These are phyloP conservation scores for Callinectes sapidus DNA, from an alignment of 2,888 invertebrate species.

Conservation along the genomic window DNA sequence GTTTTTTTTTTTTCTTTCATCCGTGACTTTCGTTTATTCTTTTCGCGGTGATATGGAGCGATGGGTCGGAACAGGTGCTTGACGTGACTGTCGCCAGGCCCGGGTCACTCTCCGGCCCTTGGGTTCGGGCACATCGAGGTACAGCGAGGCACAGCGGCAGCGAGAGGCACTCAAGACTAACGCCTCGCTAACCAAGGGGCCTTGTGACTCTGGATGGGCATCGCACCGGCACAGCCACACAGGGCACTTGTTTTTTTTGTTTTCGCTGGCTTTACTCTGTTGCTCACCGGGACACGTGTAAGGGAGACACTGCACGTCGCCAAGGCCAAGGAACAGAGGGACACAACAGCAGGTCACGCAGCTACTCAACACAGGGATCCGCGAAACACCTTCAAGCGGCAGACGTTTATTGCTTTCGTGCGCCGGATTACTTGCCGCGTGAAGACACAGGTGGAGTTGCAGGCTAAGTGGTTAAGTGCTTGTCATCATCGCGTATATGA, in stretches of 20 bases:
- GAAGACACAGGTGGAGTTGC: background rate
- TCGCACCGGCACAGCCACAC: background rate
- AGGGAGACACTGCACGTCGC: background rate
- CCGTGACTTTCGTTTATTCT: constrained; percentile 49
- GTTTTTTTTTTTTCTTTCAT: constrained; percentile 29
- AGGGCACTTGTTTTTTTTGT: background rate
- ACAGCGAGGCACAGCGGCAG: background rate
- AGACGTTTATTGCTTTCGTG: background rate
- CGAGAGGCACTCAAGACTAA: constrained; percentile 15
- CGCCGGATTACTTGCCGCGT: background rate
- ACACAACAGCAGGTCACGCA: too few species aligned
- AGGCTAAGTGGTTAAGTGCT: background rate
- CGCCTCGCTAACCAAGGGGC: constrained; percentile 27
- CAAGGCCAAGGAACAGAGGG: background rate
- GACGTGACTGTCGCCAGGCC: constrained; percentile 16
- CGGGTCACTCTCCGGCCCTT: constrained; percentile 21
- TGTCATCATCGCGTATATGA: background rate
- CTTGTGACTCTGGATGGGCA: constrained; percentile 15
- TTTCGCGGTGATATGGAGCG: constrained; percentile 19
- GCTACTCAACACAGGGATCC: background rate
- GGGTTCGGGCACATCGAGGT: constrained; percentile 13
- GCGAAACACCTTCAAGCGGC: background rate
- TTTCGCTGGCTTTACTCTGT: background rate
- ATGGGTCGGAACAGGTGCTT: constrained; percentile 41
- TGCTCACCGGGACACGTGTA: background rate